phyloP scores from a whole-genome alignment of 2,888 invertebrate species.

The Dryobotodes eremita region DNA sequence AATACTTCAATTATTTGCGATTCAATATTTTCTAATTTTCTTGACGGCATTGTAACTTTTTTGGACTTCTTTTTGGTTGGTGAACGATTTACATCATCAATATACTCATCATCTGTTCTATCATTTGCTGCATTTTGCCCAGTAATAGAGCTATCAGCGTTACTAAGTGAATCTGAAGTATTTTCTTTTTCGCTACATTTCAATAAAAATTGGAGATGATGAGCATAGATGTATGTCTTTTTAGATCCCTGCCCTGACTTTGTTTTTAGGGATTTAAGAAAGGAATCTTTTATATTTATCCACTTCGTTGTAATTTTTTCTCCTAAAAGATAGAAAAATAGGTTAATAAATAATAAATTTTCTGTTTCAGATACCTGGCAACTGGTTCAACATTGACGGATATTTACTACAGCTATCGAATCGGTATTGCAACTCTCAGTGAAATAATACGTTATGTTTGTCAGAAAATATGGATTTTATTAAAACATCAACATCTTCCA shows the following conservation, averaged over 20 bases:
- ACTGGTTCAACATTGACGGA: slow-evolving; percentile 38
- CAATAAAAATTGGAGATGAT: slow-evolving; percentile 31
- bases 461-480: slow-evolving; percentile 39
- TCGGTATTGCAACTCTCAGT: slow-evolving; percentile 41
- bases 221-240: no score
- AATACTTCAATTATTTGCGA: no score
- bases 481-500: slow-evolving; percentile 34
- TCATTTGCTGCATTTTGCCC: slow-evolving; percentile 21
- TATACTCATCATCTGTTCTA: slow-evolving; percentile 29
- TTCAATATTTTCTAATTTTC: slow-evolving; percentile 20
- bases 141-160: slow-evolving; percentile 21
- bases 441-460: slow-evolving; percentile 41
- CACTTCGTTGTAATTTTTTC: slow-evolving; percentile 36
- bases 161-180: slow-evolving; percentile 24
- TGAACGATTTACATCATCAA: slow-evolving; percentile 26
- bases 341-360: slow-evolving; percentile 26
- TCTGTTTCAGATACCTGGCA: slow-evolving; percentile 42
- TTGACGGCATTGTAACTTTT: slow-evolving; percentile 24
- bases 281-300: slow-evolving; percentile 43
- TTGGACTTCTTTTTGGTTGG: slow-evolving; percentile 30
- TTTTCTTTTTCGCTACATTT: slow-evolving; percentile 33
- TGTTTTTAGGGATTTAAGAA: slow-evolving; percentile 35
- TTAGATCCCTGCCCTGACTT: slow-evolving; percentile 31
- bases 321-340: slow-evolving; percentile 32
- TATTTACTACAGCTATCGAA: slow-evolving; percentile 42